Evolutionary conservation across 2,888 invertebrate genomes (phyloP), one percentile per base, ranked within the genome.

Genomic region (Ormyrus thymus): DNA sequence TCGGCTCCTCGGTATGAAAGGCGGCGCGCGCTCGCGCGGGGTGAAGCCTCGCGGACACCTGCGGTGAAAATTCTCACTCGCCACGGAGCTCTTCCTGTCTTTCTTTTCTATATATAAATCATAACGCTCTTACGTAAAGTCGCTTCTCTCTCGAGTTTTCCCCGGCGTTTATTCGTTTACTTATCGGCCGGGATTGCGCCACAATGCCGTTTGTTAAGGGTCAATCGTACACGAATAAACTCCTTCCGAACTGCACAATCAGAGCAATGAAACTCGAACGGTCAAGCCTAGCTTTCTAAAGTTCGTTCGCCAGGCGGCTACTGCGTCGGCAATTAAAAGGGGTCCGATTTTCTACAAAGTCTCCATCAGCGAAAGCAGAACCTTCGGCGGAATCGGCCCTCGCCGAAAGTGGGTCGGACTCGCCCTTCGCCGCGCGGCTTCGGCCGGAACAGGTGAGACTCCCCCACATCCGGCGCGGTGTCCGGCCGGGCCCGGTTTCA

Each of bases 391-490:
- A 29, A 29, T 56, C 29, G 7, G n/a, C 53, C 55, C 68, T 55
- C 3, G n/a, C 0, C 7, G 43, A 29, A 55, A 68, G 55, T 51
- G 7, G 68, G 68, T 68, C 51, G 2, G 3, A 29, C 55, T 13
- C n/a, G 53, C 53, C 43, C 15, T n/a, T 55, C 43, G 43, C 13
- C 9, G n/a, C n/a, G 8, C 45, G 29, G 29, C 59, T 56, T 55
- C 68, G 56, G 13, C 46, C 9, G 13, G 2, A 43, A 56, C 74
- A 74, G 74, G 74, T 74, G 74, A 13, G n/a, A 8, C n/a, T 15
- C 43, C 76, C 59, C 75, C 48, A 62, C 76, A 69, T 76, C 76
- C 76, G 76, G 76, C n/a, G 8, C 29, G 6, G 62, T 4, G 29
- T 1, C 51, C n/a, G 71, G n/a, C 15, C 8, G 66, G 51, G 11